Percentiles rank a stretch among this genome's conserved stretches.
These are phyloP conservation scores for human DNA, from an alignment of 2,113 vertebrate genomes.

Conservation along the genomic window DNA sequence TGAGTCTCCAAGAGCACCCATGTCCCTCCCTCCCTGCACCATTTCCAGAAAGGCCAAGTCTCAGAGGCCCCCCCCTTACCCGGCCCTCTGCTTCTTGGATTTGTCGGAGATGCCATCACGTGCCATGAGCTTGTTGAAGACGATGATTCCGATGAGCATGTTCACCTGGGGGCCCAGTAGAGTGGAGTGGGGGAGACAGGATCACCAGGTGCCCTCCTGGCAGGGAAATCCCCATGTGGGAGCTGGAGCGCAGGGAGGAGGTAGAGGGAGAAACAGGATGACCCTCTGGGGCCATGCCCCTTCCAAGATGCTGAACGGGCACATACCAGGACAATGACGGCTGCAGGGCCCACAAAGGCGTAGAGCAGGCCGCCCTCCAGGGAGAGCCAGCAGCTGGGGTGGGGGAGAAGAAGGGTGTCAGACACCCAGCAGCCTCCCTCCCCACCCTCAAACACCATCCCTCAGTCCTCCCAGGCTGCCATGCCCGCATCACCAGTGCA, in stretches of 20 bases:
- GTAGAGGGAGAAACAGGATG: not conserved
- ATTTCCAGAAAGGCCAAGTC: not conserved
- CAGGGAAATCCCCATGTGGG: not conserved
- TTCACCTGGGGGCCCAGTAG: conserved; percentile 89
- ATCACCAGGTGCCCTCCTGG: conserved; percentile 35
- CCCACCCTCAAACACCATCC: not conserved
- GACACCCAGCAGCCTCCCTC: not conserved
- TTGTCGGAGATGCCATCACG: conserved; percentile 99
- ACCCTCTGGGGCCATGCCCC: not conserved
- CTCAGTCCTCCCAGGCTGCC: not conserved
- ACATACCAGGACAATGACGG: conserved; percentile 96
- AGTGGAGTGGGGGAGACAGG: not conserved
- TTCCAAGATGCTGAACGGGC: not conserved
- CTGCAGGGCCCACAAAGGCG: conserved; percentile 95
- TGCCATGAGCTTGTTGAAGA: conserved; percentile 99
- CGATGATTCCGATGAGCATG: conserved; percentile 98
- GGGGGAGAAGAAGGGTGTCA: not conserved
- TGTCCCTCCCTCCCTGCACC: conserved; percentile 10
- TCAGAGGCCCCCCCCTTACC: conserved; percentile 87
- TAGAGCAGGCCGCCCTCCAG: conserved; percentile 96
- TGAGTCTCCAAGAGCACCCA: not conserved
- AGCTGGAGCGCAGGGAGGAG: not conserved
- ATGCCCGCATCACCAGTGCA: too few relatives aligned
- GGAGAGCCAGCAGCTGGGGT: conserved; percentile 93
- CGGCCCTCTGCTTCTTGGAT: conserved; percentile 99